Conservation (phyloP, 2,797 vertebrate genomes). For the Falco concolor region DNA sequence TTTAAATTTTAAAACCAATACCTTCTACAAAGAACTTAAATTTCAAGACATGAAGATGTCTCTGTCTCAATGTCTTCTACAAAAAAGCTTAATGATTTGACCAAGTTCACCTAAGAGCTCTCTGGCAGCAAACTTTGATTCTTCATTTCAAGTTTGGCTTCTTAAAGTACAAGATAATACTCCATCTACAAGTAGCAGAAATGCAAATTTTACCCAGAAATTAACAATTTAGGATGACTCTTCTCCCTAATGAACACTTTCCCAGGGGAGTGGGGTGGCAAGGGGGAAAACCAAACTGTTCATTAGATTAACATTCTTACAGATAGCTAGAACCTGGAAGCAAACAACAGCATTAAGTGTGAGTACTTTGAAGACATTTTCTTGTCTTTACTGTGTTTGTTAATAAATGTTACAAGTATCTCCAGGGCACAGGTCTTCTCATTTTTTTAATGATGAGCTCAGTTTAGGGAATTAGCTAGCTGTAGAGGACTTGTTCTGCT, state of each 20-base stretch:
- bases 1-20: not conserved
- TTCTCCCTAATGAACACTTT: not conserved
- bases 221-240: not conserved
- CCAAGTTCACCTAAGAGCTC: not conserved
- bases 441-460: not conserved
- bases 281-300: not conserved
- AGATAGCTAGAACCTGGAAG: not conserved
- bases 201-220: not conserved
- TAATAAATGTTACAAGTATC: constrained; percentile 37
- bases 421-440: not conserved
- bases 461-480: not conserved
- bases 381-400: constrained; percentile 20
- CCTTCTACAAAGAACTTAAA: not conserved
- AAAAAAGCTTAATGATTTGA: not conserved
- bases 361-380: not conserved
- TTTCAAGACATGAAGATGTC: not conserved
- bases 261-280: rapidly evolving
- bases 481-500: not conserved
- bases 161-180: not conserved
- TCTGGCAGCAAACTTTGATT: not conserved
- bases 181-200: not conserved
- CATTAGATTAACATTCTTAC: not conserved
- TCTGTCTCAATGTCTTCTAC: not conserved
- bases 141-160: not conserved
- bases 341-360: not conserved